phyloP scores from a whole-genome alignment of 37 sponge, comb jelly and placozoan genomes.

The Haliclona indistincta region DNA sequence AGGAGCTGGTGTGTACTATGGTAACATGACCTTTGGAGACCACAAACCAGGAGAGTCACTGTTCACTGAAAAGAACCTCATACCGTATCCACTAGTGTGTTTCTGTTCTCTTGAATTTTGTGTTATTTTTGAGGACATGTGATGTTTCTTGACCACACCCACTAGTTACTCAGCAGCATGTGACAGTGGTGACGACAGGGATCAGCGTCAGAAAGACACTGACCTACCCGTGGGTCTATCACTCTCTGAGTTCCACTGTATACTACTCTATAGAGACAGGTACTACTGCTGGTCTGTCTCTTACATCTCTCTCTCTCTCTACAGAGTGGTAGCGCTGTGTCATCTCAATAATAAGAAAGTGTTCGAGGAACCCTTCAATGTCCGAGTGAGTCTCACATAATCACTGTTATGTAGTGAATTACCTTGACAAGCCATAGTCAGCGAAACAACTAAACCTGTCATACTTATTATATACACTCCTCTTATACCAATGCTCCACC shows the following conservation, averaged over 20 bases:
- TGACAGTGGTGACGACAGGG: conserved; percentile 2
- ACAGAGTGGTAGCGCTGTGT: conserved; percentile 71
- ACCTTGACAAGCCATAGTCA: too few relatives aligned
- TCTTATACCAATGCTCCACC: too few relatives aligned
- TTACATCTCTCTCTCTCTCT: not conserved
- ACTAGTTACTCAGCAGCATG: conserved; percentile 1
- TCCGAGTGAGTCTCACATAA: conserved; percentile 57
- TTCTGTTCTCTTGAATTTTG: not conserved
- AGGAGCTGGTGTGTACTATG: conserved; percentile 66
- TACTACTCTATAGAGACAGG: conserved; percentile 84
- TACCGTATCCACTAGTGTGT: conserved; percentile 36
- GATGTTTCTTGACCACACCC: not conserved
- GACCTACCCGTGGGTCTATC: conserved; percentile 53
- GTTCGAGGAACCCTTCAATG: conserved; percentile 46
- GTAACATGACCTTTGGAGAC: conserved; percentile 29
- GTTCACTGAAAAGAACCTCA: conserved; percentile 33
- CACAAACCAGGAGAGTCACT: conserved; percentile 40
- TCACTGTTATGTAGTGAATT: too few relatives aligned
- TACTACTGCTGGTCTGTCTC: conserved; percentile 16
- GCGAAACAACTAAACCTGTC: too few relatives aligned
- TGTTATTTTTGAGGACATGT: not conserved
- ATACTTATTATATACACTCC: too few relatives aligned
- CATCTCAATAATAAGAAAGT: conserved; percentile 65
- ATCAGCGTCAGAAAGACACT: conserved; percentile 12
- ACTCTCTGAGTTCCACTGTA: conserved; percentile 83